phyloP scores from a whole-genome alignment of 2,888 invertebrate species.

The Priocnemis perturbator region DNA sequence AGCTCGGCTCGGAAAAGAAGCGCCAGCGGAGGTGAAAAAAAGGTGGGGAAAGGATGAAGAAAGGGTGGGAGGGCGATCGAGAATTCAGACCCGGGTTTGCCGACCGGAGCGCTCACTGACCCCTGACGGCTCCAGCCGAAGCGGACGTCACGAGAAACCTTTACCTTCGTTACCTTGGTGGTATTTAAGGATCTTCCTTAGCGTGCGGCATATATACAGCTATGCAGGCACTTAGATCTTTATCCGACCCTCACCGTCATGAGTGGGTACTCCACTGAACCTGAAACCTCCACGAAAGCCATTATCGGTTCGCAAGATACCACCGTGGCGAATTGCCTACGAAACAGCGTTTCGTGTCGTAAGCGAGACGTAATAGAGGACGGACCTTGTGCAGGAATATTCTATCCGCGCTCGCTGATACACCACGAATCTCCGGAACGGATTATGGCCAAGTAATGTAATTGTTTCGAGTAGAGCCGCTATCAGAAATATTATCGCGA shows the following conservation, averaged over 20 bases:
- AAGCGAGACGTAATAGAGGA: slow-evolving; percentile 46
- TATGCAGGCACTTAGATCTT: slow-evolving; percentile 60
- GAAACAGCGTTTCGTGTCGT: slow-evolving; percentile 44
- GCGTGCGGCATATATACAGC: slow-evolving; percentile 49
- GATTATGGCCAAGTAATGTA: no score
- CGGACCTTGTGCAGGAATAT: slow-evolving; percentile 22
- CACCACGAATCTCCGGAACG: no score
- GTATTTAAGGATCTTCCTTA: slow-evolving; percentile 61
- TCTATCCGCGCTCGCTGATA: slow-evolving; percentile 15
- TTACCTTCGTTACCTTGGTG: slow-evolving; percentile 62
- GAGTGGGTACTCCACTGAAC: slow-evolving; percentile 57
- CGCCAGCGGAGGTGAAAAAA: slow-evolving; percentile 31
- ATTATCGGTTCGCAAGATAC: slow-evolving; percentile 56
- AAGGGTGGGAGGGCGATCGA: slow-evolving; percentile 45
- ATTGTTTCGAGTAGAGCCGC: no score
- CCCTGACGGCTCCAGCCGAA: slow-evolving; percentile 59
- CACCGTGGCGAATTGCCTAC: slow-evolving; percentile 47
- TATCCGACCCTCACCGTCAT: slow-evolving; percentile 57
- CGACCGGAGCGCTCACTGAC: slow-evolving; percentile 63
- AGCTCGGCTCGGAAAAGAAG: slow-evolving; percentile 19
- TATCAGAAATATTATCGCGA: no score
- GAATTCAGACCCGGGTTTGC: slow-evolving; percentile 62
- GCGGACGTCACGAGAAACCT: slow-evolving; percentile 63
- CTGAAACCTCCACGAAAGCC: slow-evolving; percentile 55
- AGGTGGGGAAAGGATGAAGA: slow-evolving; percentile 24